Evolutionary conservation across 2,888 invertebrate genomes (phyloP).

Genomic region (Drosophila subsilvestris): DNA sequence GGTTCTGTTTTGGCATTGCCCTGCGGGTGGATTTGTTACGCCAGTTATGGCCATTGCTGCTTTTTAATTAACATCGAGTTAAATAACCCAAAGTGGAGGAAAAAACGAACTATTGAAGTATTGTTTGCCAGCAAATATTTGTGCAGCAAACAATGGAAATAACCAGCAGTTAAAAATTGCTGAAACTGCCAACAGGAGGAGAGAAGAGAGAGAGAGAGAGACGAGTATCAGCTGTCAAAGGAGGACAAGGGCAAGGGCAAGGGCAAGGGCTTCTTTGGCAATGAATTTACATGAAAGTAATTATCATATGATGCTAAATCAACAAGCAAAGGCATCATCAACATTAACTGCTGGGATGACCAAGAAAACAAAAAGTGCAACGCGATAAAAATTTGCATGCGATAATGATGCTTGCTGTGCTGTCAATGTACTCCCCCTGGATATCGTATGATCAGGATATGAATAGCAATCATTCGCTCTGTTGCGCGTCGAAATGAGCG

Average conservation of each 20-base stretch:
- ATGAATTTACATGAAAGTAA: constrained; percentile 15
- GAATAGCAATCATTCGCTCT: constrained; percentile 80
- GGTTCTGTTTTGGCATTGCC: neutral
- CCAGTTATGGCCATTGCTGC: constrained; percentile 30
- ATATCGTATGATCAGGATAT: constrained; percentile 53
- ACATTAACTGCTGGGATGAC: constrained; percentile 26
- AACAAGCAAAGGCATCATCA: constrained; percentile 11
- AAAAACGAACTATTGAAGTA: neutral
- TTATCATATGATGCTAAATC: constrained; percentile 26
- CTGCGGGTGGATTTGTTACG: constrained; percentile 16
- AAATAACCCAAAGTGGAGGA: constrained; percentile 10
- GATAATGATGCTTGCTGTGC: constrained; percentile 68
- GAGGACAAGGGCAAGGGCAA: neutral
- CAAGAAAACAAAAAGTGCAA: constrained; percentile 19
- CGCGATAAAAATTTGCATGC: constrained; percentile 72
- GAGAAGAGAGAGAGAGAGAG: neutral
- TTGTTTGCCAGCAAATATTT: constrained; percentile 33
- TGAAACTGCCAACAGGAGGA: neutral
- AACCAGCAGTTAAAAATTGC: constrained; percentile 14
- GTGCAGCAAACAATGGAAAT: constrained; percentile 22
- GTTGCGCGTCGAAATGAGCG: constrained; percentile 70
- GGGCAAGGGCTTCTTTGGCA: neutral
- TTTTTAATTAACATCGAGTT: constrained; percentile 39
- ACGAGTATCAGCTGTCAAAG: neutral
- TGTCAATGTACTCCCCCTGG: constrained; percentile 48